Evolutionary conservation across 2,797 vertebrate species (phyloP).

Genomic region (Monodelphis domestica): DNA sequence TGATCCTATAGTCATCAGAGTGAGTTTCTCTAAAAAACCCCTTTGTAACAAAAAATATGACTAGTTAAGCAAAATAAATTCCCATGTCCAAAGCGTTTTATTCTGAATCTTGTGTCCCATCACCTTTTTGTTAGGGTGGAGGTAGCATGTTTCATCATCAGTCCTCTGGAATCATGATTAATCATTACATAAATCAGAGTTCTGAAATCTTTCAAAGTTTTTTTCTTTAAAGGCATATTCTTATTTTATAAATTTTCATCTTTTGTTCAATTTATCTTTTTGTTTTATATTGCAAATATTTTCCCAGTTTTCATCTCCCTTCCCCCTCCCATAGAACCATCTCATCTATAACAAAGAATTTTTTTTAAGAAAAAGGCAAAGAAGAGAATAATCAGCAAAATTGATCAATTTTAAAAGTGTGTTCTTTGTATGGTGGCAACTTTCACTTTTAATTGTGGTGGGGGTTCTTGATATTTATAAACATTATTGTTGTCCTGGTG

Average conservation of each 20-base stretch:
- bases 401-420: background rate
- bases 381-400: background rate
- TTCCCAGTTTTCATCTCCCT: too few species aligned
- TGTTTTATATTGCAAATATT: too few species aligned
- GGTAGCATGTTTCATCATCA: background rate
- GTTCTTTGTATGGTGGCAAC: background rate
- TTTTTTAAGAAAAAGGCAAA: background rate
- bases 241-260: too few species aligned
- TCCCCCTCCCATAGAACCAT: too few species aligned
- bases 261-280: too few species aligned
- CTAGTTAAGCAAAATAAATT: background rate
- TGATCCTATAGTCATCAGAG: too few species aligned
- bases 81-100: background rate
- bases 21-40: too few species aligned
- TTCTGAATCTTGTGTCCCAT: background rate
- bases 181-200: background rate
- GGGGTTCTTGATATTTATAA: background rate
- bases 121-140: background rate
- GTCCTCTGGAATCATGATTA: background rate
- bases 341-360: too few species aligned
- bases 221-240: too few species aligned
- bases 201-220: background rate
- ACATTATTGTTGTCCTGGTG: background rate
- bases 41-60: background rate
- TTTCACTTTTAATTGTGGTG: background rate